phyloP scores from a whole-genome alignment of 2,113 vertebrate species.

The Anolis carolinensis region DNA sequence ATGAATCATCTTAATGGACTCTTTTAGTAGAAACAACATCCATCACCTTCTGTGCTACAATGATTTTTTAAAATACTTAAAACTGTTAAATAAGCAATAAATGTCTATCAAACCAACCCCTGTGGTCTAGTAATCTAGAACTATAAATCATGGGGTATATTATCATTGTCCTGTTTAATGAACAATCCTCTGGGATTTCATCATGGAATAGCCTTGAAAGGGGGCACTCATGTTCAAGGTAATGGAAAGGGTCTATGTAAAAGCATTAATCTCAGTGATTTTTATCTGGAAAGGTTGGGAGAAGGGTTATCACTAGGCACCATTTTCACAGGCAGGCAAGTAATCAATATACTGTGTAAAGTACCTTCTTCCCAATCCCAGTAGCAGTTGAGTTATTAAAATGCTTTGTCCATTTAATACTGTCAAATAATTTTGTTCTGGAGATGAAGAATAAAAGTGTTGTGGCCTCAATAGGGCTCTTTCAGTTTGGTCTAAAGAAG shows the following conservation, averaged over 20 bases:
- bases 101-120: slow-evolving; percentile 73
- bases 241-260: slow-evolving; percentile 57
- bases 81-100: slow-evolving; percentile 76
- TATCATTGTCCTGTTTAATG: slow-evolving; percentile 72
- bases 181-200: slow-evolving; percentile 59
- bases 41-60: slow-evolving; percentile 75
- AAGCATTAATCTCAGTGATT: slow-evolving; percentile 36
- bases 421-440: no score
- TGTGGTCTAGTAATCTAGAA: slow-evolving; percentile 62
- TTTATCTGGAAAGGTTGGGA: slow-evolving; percentile 38
- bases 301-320: slow-evolving; percentile 13
- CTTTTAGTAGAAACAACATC: slow-evolving; percentile 73
- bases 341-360: background rate
- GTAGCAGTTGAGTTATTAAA: background rate
- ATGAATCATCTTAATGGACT: slow-evolving; percentile 79
- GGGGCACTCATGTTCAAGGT: slow-evolving; percentile 56
- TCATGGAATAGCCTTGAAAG: slow-evolving; percentile 53
- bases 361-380: background rate
- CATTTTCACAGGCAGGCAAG: background rate
- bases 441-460: no score
- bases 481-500: no score
- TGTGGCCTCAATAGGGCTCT: no score
- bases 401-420: no score
- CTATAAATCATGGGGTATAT: slow-evolving; percentile 69
- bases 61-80: slow-evolving; percentile 70